Percentiles rank a stretch among this genome's conserved stretches.
Evolutionary conservation across 1,140 invertebrate species (phyloP).

Genomic region (Anastrepha obliqua): DNA sequence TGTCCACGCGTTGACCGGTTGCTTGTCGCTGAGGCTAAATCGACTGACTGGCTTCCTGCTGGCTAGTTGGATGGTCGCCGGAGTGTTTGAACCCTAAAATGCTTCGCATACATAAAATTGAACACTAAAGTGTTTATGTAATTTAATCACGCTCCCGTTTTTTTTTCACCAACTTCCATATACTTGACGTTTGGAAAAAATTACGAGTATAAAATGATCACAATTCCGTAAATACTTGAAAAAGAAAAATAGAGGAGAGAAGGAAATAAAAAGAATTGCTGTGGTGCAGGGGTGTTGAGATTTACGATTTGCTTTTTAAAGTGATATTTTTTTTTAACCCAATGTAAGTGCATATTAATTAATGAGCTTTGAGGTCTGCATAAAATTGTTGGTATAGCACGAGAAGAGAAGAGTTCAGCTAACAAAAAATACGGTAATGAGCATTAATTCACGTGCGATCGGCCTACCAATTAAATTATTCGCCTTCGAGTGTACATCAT

Average conservation of each 20-base stretch:
- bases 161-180: constrained; percentile 1
- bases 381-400: background rate
- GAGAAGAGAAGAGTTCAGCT: background rate
- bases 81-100: background rate
- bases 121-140: constrained; percentile 38
- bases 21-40: background rate
- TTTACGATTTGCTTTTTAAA: constrained; percentile 22
- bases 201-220: background rate
- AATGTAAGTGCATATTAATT: constrained; percentile 10
- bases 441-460: background rate
- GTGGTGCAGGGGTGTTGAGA: constrained; percentile 11
- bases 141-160: constrained; percentile 52
- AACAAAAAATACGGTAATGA: background rate
- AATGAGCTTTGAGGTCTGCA: background rate
- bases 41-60: background rate
- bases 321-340: background rate
- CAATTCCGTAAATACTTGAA: background rate
- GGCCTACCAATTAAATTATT: constrained; percentile 32
- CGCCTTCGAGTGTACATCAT: background rate
- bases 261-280: too few relatives aligned
- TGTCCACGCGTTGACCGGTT: background rate
- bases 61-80: background rate
- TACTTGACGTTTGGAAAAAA: background rate
- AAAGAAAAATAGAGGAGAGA: background rate
- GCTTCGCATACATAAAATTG: constrained; percentile 29